These are phyloP conservation scores for Limonius californicus DNA, from an alignment of 1,140 invertebrate genomes.

Conservation along the genomic window DNA sequence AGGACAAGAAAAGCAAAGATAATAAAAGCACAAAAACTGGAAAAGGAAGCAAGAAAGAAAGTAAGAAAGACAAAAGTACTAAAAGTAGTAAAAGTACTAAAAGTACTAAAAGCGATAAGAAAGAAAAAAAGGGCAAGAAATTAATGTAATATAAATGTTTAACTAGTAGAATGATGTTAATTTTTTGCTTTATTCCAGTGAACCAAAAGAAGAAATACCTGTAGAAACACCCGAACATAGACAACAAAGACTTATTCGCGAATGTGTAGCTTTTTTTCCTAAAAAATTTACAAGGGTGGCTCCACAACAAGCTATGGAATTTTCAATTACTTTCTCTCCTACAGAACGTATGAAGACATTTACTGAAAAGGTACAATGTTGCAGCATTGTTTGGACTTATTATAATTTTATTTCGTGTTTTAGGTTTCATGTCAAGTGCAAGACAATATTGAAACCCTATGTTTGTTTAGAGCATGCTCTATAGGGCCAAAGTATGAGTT, in stretches of 20 bases:
- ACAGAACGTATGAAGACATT: slow-evolving; percentile 35
- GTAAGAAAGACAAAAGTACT: slow-evolving; percentile 18
- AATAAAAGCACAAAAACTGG: slow-evolving; percentile 5
- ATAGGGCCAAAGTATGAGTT: slow-evolving; percentile 43
- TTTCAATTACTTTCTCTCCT: slow-evolving; percentile 43
- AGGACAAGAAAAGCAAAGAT: slow-evolving; percentile 17
- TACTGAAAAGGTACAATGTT: slow-evolving; percentile 27
- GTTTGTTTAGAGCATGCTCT: slow-evolving; percentile 42
- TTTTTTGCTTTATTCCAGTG: no score
- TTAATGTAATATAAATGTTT: no score
- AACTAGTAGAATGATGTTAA: no score
- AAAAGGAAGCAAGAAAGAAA: slow-evolving; percentile 21
- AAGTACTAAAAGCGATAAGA: slow-evolving; percentile 9
- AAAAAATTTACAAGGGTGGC: slow-evolving; percentile 29
- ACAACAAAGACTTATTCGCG: slow-evolving; percentile 17
- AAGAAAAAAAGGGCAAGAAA: slow-evolving; percentile 15
- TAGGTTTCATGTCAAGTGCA: slow-evolving; percentile 38
- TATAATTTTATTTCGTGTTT: slow-evolving; percentile 20
- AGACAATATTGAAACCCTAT: slow-evolving; percentile 39
- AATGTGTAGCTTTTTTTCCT: slow-evolving; percentile 37
- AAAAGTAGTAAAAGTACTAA: no score
- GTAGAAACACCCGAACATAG: slow-evolving; percentile 17
- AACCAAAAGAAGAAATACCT: background rate
- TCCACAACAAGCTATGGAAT: slow-evolving; percentile 34
- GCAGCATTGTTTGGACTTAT: slow-evolving; percentile 20